Conservation (phyloP, 2,797 vertebrate species). For the Acanthornis magna region DNA sequence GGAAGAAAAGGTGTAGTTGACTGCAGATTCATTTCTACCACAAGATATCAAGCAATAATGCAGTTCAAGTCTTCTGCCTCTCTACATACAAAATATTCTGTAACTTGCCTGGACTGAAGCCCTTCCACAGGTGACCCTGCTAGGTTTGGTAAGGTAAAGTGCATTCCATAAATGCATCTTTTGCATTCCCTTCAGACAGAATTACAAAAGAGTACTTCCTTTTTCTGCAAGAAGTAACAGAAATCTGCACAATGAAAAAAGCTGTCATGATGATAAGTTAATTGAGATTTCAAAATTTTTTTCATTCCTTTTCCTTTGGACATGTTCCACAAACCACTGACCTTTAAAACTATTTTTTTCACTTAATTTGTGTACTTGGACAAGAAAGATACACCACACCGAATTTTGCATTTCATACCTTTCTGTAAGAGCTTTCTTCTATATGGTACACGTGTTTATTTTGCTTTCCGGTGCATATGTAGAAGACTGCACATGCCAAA, state of each 20-base stretch:
- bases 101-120: background rate
- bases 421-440: background rate
- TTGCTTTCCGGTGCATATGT: background rate
- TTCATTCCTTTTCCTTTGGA: slow-evolving; percentile 27
- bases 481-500: background rate
- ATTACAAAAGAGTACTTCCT: slow-evolving; percentile 16
- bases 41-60: background rate
- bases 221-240: slow-evolving; percentile 37
- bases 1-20: background rate
- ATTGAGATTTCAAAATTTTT: slow-evolving; percentile 32
- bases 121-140: background rate
- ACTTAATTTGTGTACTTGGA: background rate
- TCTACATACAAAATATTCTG: background rate
- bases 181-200: background rate
- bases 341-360: background rate
- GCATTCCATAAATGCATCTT: slow-evolving; percentile 16
- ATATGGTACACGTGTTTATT: background rate
- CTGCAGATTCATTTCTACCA: background rate
- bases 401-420: background rate
- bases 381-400: background rate
- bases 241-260: slow-evolving; percentile 25
- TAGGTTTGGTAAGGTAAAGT: background rate
- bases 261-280: slow-evolving; percentile 30
- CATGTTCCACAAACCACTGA: slow-evolving; percentile 9
- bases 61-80: background rate